Base-by-base conservation (phyloP, 2,888 invertebrate genomes). In the Epinotia ramella region DNA sequence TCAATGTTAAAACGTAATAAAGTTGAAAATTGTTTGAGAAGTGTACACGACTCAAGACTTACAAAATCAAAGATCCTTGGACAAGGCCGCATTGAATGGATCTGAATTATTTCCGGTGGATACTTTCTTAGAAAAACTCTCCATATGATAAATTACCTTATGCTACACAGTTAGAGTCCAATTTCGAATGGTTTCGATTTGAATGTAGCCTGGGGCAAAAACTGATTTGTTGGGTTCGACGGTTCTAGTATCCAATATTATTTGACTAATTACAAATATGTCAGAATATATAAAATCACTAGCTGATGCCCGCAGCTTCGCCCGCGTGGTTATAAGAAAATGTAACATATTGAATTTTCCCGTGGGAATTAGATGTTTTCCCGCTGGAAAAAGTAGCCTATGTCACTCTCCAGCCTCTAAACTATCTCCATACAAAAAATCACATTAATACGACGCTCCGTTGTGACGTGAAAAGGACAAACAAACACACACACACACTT, bases 51-150 rank as follows among this genome's bases (percentile, higher is more conserved):
- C 20, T 59, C 24, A 64, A 28, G 24, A 28, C 62, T 12, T 11
- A 56, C 49, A 44, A 53, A 67, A 49, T 18, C 33, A 53, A 62
- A 63, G 20, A 78, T 79, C 81, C 82, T 82, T 82, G 80, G 68
- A 70, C 80, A 82, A 82, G 81, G 81, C 73, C 82, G 79, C 74
- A 64, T 65, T 73, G 77, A 78, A 80, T 73, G 78, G 75, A 77
- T 79, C 73, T 66, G 78, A 76, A 82, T 80, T 80, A 80, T 80
- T 82, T 80, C 80, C 81, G 81, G 80, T 60, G 64, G 71, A 56
- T 60, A 53, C 68, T 78, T 69, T 74, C 59, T 59, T 74, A 57
- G 53, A 57, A 56, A 63, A 49, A 49, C 0, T 4, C 1, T 63
- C 13, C 3, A 74, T 60, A 53, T 6, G 20, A 66, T 28, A 20